Base-by-base conservation (phyloP, 2,888 invertebrate genomes). In the Adineta ricciae region DNA sequence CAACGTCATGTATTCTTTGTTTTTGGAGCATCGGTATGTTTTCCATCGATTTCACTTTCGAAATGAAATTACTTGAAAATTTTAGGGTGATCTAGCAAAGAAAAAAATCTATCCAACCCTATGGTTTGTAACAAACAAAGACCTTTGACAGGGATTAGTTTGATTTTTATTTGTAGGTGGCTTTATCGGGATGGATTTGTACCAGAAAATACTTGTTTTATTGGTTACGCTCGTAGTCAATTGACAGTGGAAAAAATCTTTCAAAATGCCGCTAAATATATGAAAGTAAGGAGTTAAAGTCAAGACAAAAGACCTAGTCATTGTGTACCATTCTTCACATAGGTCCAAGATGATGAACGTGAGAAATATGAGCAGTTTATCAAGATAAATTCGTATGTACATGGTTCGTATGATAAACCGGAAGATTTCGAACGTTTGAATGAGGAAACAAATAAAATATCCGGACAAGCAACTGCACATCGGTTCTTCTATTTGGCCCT, bases 21-120 rank as follows among this genome's bases (percentile, higher is more conserved):
- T 24, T 64, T 85, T 64, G 85, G 85, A 11, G 83, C 83, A 36
- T 83, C 83, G 14, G 83, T 85, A 73, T 41, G 41, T 50, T 56
- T 14, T 36, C 11, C 1, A 19, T 36, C 2, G 5, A 36, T 11
- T 36, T 19, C n/a, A 64, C n/a, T 16, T 5, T 8, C 3, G n/a
- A 56, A n/a, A 32, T 4, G n/a, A 54, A 54, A 54, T n/a, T n/a
- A n/a, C 24, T 27, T 64, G 11, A 24, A 19, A 3, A 54, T 50
- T 24, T 24, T 36, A 85, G 85, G 99, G 99, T 86, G 99, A 99
- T 91, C 92, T 99, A 88, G 98, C 99, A 0, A 95, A 94, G 90
- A 99, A 99, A 92, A 99, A 99, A 92, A 99, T 99, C 88, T 99
- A 97, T 90, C 98, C 99, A 1, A 98, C 98, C 0, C 92, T 99